Percentiles rank a stretch among this genome's conserved stretches.
phyloP scores from a whole-genome alignment of 2,888 invertebrate species.

The Drosophila kuntzei region DNA sequence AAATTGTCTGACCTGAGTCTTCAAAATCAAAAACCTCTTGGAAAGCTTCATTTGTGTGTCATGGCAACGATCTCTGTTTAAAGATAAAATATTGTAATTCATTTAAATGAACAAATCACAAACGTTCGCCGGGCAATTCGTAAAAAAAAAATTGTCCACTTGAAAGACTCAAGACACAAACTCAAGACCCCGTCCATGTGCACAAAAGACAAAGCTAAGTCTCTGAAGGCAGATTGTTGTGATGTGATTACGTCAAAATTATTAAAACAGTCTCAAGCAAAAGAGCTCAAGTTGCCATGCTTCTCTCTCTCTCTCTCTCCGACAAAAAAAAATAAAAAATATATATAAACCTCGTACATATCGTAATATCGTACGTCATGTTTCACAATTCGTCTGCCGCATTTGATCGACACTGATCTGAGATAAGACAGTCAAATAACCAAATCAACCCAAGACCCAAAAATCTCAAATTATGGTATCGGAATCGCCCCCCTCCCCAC shows the following conservation, averaged over 20 bases:
- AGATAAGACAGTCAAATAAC: slow-evolving; percentile 68
- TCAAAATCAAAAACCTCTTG: slow-evolving; percentile 28
- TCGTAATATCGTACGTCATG: slow-evolving; percentile 63
- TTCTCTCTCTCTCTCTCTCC: slow-evolving; percentile 3
- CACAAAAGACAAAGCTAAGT: slow-evolving; percentile 49
- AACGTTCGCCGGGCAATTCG: slow-evolving; percentile 36
- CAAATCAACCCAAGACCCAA: slow-evolving; percentile 51
- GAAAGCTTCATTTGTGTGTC: slow-evolving; percentile 56
- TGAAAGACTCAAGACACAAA: slow-evolving; percentile 43
- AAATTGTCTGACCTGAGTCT: slow-evolving; percentile 50
- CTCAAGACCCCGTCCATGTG: slow-evolving; percentile 14
- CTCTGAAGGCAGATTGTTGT: slow-evolving; percentile 68
- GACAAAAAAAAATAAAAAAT: background rate
- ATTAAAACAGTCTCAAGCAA: slow-evolving; percentile 75
- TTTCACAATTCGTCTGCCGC: slow-evolving; percentile 76
- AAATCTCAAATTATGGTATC: slow-evolving; percentile 36
- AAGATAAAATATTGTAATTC: slow-evolving; percentile 81
- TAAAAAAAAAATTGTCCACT: slow-evolving; percentile 64
- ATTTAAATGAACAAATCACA: slow-evolving; percentile 79
- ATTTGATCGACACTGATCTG: slow-evolving; percentile 76
- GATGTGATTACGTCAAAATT: slow-evolving; percentile 82
- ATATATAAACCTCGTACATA: slow-evolving; percentile 16
- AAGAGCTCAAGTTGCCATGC: slow-evolving; percentile 28
- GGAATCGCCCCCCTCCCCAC: slow-evolving; percentile 12
- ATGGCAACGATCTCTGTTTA: slow-evolving; percentile 66